Evolutionary conservation across 2,113 vertebrate genomes (phyloP).

Genomic region (Nothobranchius kuhntae): DNA sequence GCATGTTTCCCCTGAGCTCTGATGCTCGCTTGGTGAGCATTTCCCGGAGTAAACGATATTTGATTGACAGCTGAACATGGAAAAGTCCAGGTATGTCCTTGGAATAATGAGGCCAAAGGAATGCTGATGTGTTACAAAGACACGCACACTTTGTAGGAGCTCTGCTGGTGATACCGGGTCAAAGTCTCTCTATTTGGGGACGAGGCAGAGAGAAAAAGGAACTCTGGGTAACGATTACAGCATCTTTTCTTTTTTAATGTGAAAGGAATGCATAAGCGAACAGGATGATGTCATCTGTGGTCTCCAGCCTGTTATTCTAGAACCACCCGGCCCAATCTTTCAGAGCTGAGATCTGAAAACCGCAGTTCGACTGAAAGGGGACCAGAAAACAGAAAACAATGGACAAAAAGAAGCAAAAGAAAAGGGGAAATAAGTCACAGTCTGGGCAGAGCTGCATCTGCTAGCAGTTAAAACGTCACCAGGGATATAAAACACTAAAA

Average conservation of each 20-base stretch:
- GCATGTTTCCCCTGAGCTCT: slow-evolving; percentile 4
- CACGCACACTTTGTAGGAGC: slow-evolving; percentile 5
- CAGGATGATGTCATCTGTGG: slow-evolving; percentile 66
- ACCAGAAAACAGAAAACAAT: slow-evolving; percentile 1
- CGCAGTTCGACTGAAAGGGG: neutral
- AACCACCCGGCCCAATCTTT: slow-evolving; percentile 22
- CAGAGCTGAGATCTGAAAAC: slow-evolving; percentile 33
- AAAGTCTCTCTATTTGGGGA: slow-evolving; percentile 1
- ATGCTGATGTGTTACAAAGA: slow-evolving; percentile 31
- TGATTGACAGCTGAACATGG: slow-evolving; percentile 11
- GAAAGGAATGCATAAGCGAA: slow-evolving; percentile 66
- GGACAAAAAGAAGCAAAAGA: slow-evolving; percentile 20
- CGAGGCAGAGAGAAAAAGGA: slow-evolving; percentile 41
- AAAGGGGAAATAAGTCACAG: slow-evolving; percentile 63
- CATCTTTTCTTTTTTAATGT: slow-evolving; percentile 50
- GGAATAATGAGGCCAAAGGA: slow-evolving; percentile 50
- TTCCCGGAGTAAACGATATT: slow-evolving; percentile 30
- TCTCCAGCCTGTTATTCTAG: slow-evolving; percentile 53
- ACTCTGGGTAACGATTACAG: slow-evolving; percentile 24
- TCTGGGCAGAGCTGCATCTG: slow-evolving; percentile 69
- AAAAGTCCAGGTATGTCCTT: slow-evolving; percentile 27
- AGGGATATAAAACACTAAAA: slow-evolving; percentile 51
- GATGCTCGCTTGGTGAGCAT: slow-evolving; percentile 17
- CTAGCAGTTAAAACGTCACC: slow-evolving; percentile 68
- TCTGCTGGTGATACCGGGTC: slow-evolving; percentile 29